Evolutionary conservation across 2,888 invertebrate species (phyloP).

Genomic region (Hydraecia micacea): DNA sequence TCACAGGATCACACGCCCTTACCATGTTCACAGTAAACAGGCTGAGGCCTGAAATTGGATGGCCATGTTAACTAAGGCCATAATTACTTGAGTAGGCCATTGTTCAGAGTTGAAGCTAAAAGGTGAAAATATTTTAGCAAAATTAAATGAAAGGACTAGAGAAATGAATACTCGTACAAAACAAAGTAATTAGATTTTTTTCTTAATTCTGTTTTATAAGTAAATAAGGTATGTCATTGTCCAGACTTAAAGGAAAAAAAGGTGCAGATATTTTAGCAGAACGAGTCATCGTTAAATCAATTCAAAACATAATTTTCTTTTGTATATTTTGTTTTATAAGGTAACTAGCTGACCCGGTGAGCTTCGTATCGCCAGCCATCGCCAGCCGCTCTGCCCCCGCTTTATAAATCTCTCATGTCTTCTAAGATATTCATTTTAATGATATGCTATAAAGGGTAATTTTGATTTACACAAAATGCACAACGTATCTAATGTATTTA

Average conservation of each 20-base stretch:
- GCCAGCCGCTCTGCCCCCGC: no score
- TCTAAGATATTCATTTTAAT: no score
- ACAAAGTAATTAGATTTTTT: not conserved
- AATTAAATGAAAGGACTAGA: not conserved
- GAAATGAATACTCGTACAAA: not conserved
- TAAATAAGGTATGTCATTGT: not conserved
- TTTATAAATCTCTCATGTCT: no score
- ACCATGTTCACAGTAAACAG: conserved; percentile 2
- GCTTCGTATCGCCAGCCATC: no score
- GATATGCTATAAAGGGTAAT: no score
- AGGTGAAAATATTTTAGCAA: not conserved
- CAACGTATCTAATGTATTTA: no score
- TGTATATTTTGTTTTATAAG: not conserved
- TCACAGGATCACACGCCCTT: conserved; percentile 26
- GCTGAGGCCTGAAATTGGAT: not conserved
- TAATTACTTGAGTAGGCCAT: conserved; percentile 4
- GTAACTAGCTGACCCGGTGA: no score
- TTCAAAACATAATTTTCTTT: not conserved
- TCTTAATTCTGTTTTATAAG: not conserved
- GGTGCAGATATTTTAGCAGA: not conserved
- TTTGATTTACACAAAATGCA: no score
- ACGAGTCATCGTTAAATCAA: not conserved
- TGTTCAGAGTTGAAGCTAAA: not conserved
- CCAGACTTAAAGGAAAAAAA: not conserved
- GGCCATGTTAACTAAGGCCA: conserved; percentile 4